Evolutionary conservation across 2,888 invertebrate genomes (phyloP), one percentile per base, ranked within the genome.

Genomic region (Drosophila mimica): DNA sequence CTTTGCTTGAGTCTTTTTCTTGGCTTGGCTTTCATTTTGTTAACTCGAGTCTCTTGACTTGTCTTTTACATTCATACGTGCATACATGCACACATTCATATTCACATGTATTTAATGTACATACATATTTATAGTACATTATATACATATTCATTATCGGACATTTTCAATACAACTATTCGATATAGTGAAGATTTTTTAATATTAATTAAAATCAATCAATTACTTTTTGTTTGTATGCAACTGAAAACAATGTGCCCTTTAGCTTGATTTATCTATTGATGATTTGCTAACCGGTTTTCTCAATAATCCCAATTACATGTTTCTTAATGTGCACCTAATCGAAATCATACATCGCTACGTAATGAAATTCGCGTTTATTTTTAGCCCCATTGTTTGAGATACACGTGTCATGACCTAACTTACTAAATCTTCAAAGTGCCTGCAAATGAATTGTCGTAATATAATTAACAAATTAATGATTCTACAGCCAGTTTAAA

Each of bases 241-340:
- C 54, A 65, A 49, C 43, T 36, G 43, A 25, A 36, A 60, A 33
- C 33, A 31, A 31, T 46, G 46, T 65, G 64, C 62, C 40, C 60
- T 61, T 36, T 36, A 60, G 40, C 53, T 57, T 51, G 30, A 20
- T 46, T 61, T 58, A 38, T 51, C 43, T 40, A 40, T 9, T 20
- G 49, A 48, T 71, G 74, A 87, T 84, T 87, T 81, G 40, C 61
- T 8, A 87, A 89, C 89, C 79, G 71, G 89, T 84, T 84, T 83
- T 46, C 25, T 59, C 46, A 56, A 56, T 38, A 56, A 56, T 30
- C 38, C 38, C 56, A 56, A 56, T 56, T 56, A 56, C 28, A 38
- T 13, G 17, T 43, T 66, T 53, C 49, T 81, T 72, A 75, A 81
- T 76, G 72, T 61, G 36, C 20, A 46, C 56, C 63, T 61, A 70